Percentiles rank a stretch among this genome's conserved stretches.
Evolutionary conservation across 2,888 invertebrate genomes (phyloP).

Genomic region (Agrotis clavis): DNA sequence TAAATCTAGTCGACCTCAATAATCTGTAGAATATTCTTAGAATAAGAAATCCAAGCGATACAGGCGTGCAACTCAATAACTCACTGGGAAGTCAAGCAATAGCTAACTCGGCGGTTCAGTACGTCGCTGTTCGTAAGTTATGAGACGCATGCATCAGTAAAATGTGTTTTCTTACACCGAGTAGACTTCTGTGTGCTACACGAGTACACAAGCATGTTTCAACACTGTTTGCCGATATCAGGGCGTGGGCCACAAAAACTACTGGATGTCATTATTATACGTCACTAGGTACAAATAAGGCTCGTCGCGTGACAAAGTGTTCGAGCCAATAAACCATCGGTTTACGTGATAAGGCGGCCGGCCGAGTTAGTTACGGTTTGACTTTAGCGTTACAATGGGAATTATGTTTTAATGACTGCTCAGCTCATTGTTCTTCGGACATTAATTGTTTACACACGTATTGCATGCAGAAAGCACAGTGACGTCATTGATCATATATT

Average conservation of each 20-base stretch:
- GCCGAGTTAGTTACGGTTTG: constrained; percentile 66
- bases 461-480: constrained; percentile 65
- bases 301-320: constrained; percentile 73
- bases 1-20: constrained; percentile 58
- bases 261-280: constrained; percentile 52
- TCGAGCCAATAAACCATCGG: constrained; percentile 74
- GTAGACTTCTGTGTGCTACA: constrained; percentile 36
- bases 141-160: constrained; percentile 67
- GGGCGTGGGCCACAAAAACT: constrained; percentile 46
- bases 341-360: constrained; percentile 73
- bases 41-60: constrained; percentile 63
- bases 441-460: constrained; percentile 75
- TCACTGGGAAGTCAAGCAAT: constrained; percentile 67
- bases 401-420: constrained; percentile 73
- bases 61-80: constrained; percentile 68
- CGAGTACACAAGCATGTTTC: constrained; percentile 29
- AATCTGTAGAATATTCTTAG: constrained; percentile 59
- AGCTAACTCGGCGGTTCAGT: constrained; percentile 66
- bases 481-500: constrained; percentile 59
- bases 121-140: constrained; percentile 64
- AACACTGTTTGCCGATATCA: constrained; percentile 41
- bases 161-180: constrained; percentile 60
- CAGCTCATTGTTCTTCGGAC: constrained; percentile 73
- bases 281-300: constrained; percentile 70
- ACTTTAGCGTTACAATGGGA: constrained; percentile 73